Evolutionary conservation across 2,113 vertebrate species (phyloP).

Genomic region (Gadus chalcogrammus): DNA sequence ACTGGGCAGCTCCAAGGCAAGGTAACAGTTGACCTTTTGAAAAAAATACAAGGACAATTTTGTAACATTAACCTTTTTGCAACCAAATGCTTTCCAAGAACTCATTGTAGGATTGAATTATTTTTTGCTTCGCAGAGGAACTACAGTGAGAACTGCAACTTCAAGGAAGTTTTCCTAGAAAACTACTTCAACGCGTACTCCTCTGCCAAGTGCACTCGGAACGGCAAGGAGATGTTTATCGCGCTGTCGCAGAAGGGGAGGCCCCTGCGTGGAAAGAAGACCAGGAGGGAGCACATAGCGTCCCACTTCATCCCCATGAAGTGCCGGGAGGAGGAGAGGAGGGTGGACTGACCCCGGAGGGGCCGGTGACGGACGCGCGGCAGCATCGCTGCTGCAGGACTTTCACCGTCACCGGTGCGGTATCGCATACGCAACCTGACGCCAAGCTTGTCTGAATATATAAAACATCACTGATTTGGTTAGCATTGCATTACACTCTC

Average conservation of each 20-base stretch:
- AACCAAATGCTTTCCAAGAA: slow-evolving; percentile 1
- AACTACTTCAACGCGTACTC: slow-evolving; percentile 96
- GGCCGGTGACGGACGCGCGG: too few relatives aligned
- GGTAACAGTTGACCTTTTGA: slow-evolving; percentile 71
- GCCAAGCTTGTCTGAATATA: too few relatives aligned
- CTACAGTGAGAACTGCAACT: slow-evolving; percentile 96
- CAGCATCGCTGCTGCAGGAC: too few relatives aligned
- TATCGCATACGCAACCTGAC: too few relatives aligned
- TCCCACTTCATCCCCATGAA: slow-evolving; percentile 95
- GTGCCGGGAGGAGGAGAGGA: slow-evolving; percentile 68
- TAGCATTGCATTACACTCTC: too few relatives aligned
- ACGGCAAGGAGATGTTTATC: slow-evolving; percentile 92
- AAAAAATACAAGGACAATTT: background rate
- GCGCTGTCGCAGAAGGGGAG: slow-evolving; percentile 89
- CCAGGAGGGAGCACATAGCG: slow-evolving; percentile 86
- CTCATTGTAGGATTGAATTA: background rate
- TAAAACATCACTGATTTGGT: too few relatives aligned
- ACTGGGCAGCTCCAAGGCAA: slow-evolving; percentile 92
- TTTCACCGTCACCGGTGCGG: too few relatives aligned
- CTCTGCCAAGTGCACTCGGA: slow-evolving; percentile 90
- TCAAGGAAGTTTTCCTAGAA: slow-evolving; percentile 95
- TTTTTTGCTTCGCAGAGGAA: slow-evolving; percentile 80
- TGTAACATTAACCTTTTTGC: too few relatives aligned
- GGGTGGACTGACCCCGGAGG: slow-evolving; percentile 48
- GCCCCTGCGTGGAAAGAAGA: slow-evolving; percentile 88